Evolutionary conservation across 2,113 vertebrate genomes (phyloP).

Genomic region (Myrmecobius fasciatus): DNA sequence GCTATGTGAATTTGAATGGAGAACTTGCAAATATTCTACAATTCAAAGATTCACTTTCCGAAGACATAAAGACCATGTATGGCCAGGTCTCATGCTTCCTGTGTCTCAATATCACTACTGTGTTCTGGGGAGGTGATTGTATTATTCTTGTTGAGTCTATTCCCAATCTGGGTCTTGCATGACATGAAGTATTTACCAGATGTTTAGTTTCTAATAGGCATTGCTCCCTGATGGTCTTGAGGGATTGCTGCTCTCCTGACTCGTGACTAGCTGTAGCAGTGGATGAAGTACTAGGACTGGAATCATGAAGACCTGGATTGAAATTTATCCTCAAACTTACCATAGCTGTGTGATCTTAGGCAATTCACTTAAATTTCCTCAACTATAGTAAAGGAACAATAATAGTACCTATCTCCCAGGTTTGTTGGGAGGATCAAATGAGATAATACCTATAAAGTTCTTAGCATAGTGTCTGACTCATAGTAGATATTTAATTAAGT

Average conservation of each 20-base stretch:
- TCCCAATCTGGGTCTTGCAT: neutral
- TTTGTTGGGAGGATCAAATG: neutral
- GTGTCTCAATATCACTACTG: neutral
- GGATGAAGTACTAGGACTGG: neutral
- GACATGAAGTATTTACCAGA: neutral
- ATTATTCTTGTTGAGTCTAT: neutral
- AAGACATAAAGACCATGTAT: neutral
- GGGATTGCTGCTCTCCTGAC: neutral
- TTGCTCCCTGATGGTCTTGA: neutral
- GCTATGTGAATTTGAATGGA: neutral
- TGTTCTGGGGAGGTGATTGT: neutral
- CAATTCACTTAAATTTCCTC: neutral
- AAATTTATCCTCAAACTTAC: neutral
- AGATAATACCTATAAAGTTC: neutral
- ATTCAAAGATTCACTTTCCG: neutral
- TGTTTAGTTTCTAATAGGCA: neutral
- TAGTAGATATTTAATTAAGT: neutral
- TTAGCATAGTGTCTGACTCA: neutral
- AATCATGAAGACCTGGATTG: neutral
- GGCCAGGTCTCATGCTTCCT: neutral
- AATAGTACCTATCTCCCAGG: neutral
- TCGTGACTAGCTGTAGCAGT: neutral
- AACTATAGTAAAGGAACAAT: neutral
- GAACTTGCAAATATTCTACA: neutral
- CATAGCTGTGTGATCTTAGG: neutral